Base-by-base conservation (phyloP, 2,888 invertebrate genomes). In the Pyrochroa serraticornis region DNA sequence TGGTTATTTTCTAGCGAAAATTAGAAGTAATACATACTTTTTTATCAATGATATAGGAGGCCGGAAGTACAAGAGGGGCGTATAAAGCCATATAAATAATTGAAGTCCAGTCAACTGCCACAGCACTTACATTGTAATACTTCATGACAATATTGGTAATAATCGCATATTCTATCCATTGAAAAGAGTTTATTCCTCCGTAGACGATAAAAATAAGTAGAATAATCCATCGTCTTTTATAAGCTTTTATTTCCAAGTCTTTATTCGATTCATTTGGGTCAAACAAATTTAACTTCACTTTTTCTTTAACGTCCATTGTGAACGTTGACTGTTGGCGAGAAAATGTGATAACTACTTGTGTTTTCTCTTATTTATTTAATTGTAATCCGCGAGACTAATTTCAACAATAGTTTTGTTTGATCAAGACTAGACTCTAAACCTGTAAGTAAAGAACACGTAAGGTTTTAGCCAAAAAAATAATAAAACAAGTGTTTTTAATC, bases 31-130 rank as follows among this genome's bases (percentile, higher is more conserved):
- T 44, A 22, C 22, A 87, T 79, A 93, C 98, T 82, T 88, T 89
- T 83, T 89, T 92, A 77, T 98, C 95, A 69, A 98, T 84, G 52
- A 98, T 85, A 88, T 92, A 98, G 74, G 95, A 94, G 10, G 92
- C 96, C 0, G 98, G 98, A 74, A 98, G 92, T 72, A 98, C 93
- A 65, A 97, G 86, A 7, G 96, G 93, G 68, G 97, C 95, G 81
- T 98, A 99, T 2, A 90, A 86, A 62, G 95, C 85, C 97, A 97
- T 97, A 81, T 90, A 97, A 73, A 97, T 87, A 91, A 98, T 93
- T 38, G 96, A 95, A 13, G 97, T 93, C 96, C 95, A 96, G 79
- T 97, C 92, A 50, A 98, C 92, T 67, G 85, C 84, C 69, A 85
- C 84, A 66, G 85, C 85, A 67, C 82, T 81, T 22, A 92, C 87